Conservation (phyloP, 1,140 invertebrate species). For the Bursaphelenchus mucronatus region DNA sequence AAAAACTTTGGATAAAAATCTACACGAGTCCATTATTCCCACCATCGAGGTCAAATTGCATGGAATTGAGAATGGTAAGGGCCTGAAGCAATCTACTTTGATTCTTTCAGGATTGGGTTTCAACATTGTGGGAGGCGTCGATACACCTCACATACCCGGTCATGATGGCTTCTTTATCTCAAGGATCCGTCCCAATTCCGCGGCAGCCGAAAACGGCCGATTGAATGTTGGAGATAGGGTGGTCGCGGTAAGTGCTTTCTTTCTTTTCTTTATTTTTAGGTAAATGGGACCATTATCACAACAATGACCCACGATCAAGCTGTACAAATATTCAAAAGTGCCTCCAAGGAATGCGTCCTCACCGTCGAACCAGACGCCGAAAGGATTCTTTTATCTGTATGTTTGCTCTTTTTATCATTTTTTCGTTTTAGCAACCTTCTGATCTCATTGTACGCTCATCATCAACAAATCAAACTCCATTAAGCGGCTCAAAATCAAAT, state of each 20-base stretch:
- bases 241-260: conserved; percentile 24
- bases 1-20: not conserved
- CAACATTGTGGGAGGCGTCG: conserved; percentile 63
- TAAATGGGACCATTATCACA: conserved; percentile 37
- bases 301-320: conserved; percentile 44
- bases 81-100: not conserved
- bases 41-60: not conserved
- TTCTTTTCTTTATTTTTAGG: conserved; percentile 32
- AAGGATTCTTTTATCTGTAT: conserved; percentile 25
- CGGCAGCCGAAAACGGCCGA: conserved; percentile 60
- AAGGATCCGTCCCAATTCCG: conserved; percentile 61
- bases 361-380: conserved; percentile 31
- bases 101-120: conserved; percentile 62
- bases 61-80: not conserved
- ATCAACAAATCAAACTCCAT: not conserved
- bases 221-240: conserved; percentile 62
- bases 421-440: conserved; percentile 19
- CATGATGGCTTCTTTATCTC: conserved; percentile 63
- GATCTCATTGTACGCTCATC: conserved; percentile 7
- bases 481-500: too few relatives aligned
- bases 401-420: conserved; percentile 5
- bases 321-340: conserved; percentile 39
- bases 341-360: conserved; percentile 17
- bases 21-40: conserved; percentile 3
- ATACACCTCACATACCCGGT: conserved; percentile 61